Base-by-base conservation (phyloP, 1,140 invertebrate genomes). In the Triops cancriformis region DNA sequence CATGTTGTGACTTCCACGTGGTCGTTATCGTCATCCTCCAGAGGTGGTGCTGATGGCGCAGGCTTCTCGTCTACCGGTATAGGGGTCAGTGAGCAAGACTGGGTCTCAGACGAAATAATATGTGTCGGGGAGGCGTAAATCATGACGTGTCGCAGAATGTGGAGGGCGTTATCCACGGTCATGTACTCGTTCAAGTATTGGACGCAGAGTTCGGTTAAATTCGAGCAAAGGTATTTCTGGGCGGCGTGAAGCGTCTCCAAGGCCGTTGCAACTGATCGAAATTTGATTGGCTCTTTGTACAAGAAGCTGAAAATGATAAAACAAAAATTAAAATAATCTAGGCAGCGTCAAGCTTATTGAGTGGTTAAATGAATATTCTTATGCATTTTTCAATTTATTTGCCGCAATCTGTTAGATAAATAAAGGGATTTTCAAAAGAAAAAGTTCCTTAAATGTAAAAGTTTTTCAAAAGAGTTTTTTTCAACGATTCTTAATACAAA, bases 151-250 rank as follows among this genome's bases (percentile, higher is more conserved):
- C 85, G 84, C 73, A 88, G 85, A 73, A 89, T 85, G 42, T 84
- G 80, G 0, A 89, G 83, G 1, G 88, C 88, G n/a, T 86, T 88
- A 1, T 81, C 80, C 0, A 83, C 77, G 2, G 81, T 85, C 0
- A 88, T 79, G 78, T 87, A 85, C 1, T 81, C 80, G 23, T 87
- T 87, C 1, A 92, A 84, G 75, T 89, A 90, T 10, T 86, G 83
- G 3, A 90, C 87, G 76, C 90, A 91, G 12, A 88, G 82, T 73
- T 86, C 84, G 18, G 88, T 88, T 11, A 92, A 84, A 41, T 86
- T 88, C 1, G 87, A 86, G 77, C 90, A 90, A 5, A 90, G 83
- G 80, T 91, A 92, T 79, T 91, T 89, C 81, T 91, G 88, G 7
- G 90, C 89, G 1, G 89, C 89, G 80, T 91, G 88, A 0, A 92